phyloP scores from a whole-genome alignment of 37 sponge, comb jelly and placozoan genomes.

The Agelas oroides region DNA sequence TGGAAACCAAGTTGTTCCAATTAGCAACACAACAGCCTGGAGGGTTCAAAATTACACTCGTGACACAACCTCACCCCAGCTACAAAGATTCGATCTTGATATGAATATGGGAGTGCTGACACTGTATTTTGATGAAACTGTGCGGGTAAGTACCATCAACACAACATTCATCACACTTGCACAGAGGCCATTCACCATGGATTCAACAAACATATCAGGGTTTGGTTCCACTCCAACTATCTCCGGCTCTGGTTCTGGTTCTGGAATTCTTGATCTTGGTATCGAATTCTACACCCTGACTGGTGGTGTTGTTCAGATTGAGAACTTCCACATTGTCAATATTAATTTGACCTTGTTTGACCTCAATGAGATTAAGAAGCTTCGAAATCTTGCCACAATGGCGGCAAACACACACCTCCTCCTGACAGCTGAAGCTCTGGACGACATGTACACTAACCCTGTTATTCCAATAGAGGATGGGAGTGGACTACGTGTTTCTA shows the following conservation, averaged over 20 bases:
- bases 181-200: constrained; percentile 19
- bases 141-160: constrained; percentile 73
- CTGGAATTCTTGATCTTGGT: constrained; percentile 8
- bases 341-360: constrained; percentile 80
- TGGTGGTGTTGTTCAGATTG: constrained; percentile 66
- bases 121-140: constrained; percentile 84
- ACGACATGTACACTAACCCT: constrained; percentile 82
- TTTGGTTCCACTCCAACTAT: not conserved
- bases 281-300: constrained; percentile 73
- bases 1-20: constrained; percentile 61
- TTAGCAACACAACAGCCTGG: constrained; percentile 43
- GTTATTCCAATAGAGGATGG: constrained; percentile 63
- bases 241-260: constrained; percentile 10
- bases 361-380: constrained; percentile 84
- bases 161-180: constrained; percentile 58
- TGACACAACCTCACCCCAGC: constrained; percentile 75
- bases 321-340: constrained; percentile 61
- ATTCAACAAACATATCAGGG: not conserved
- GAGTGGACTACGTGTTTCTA: constrained; percentile 25
- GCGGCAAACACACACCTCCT: constrained; percentile 66
- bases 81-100: constrained; percentile 75
- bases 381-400: constrained; percentile 73
- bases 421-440: constrained; percentile 37
- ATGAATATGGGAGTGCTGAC: constrained; percentile 77
- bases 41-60: constrained; percentile 52